Percentiles rank a stretch among this genome's conserved stretches.
phyloP scores from a whole-genome alignment of 2,797 vertebrate genomes.

The Danionella dracula region DNA sequence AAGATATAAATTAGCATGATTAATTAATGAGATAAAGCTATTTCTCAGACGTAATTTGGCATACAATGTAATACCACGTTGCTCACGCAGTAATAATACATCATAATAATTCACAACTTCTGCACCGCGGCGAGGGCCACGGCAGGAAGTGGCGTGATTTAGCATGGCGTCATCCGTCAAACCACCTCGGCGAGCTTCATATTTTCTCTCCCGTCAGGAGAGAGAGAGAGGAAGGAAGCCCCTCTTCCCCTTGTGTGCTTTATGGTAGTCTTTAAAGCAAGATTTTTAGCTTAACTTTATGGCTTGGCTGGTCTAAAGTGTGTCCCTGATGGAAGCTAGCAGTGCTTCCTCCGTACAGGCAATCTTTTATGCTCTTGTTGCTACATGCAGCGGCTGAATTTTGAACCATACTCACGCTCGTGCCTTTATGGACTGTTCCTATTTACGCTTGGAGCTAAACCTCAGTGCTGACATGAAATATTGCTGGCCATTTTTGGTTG shows the following conservation, averaged over 20 bases:
- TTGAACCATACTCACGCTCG: not conserved
- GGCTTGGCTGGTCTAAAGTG: constrained; percentile 35
- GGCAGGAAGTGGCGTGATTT: constrained; percentile 52
- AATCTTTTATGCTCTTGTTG: constrained; percentile 28
- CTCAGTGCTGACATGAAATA: constrained; percentile 4
- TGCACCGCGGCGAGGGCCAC: constrained; percentile 34
- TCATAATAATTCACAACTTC: constrained; percentile 52
- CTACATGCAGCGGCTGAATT: constrained; percentile 19
- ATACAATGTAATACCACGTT: constrained; percentile 49
- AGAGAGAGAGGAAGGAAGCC: constrained; percentile 38
- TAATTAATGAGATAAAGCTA: constrained; percentile 49
- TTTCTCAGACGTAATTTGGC: constrained; percentile 49
- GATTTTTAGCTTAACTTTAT: constrained; percentile 45
- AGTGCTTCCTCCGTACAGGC: constrained; percentile 14
- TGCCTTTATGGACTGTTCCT: not conserved
- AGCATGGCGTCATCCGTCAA: constrained; percentile 46
- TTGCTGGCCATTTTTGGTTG: not conserved
- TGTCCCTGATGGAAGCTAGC: constrained; percentile 27
- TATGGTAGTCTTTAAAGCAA: constrained; percentile 29
- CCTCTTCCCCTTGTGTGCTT: constrained; percentile 26
- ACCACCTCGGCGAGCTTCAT: constrained; percentile 32
- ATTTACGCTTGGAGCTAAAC: not conserved
- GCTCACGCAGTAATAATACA: constrained; percentile 47
- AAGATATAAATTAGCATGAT: constrained; percentile 48
- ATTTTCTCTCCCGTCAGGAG: constrained; percentile 34